Evolutionary conservation across 2,113 vertebrate species (phyloP).

Genomic region (Chunga burmeisteri): DNA sequence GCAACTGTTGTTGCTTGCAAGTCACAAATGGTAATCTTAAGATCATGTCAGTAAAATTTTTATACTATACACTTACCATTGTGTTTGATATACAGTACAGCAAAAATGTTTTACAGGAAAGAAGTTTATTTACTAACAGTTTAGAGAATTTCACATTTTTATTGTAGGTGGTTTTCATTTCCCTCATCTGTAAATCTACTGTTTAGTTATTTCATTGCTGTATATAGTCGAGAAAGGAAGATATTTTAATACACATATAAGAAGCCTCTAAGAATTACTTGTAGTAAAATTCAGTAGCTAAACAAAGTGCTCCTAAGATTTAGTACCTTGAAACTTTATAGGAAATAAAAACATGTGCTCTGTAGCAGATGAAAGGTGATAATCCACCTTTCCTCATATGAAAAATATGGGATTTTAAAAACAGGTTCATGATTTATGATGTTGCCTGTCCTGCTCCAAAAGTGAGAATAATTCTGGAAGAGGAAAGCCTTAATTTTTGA

Average conservation of each 20-base stretch:
- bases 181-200: not conserved
- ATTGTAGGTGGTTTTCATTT: not conserved
- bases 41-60: not conserved
- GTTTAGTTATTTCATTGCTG: not conserved
- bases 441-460: not conserved
- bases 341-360: not conserved
- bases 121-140: not conserved
- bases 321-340: slow-evolving; percentile 1
- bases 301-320: not conserved
- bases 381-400: not conserved
- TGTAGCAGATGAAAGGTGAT: not conserved
- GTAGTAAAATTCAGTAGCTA: not conserved
- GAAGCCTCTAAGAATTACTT: not conserved
- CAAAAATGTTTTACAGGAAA: not conserved
- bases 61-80: not conserved
- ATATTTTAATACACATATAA: not conserved
- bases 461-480: not conserved
- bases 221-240: not conserved
- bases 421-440: not conserved
- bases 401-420: not conserved
- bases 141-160: not conserved
- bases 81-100: not conserved
- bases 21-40: not conserved
- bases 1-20: not conserved
- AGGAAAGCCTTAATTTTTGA: not conserved